These are phyloP conservation scores for Physeter macrocephalus DNA, from an alignment of 2,113 vertebrate species.

Conservation along the genomic window DNA sequence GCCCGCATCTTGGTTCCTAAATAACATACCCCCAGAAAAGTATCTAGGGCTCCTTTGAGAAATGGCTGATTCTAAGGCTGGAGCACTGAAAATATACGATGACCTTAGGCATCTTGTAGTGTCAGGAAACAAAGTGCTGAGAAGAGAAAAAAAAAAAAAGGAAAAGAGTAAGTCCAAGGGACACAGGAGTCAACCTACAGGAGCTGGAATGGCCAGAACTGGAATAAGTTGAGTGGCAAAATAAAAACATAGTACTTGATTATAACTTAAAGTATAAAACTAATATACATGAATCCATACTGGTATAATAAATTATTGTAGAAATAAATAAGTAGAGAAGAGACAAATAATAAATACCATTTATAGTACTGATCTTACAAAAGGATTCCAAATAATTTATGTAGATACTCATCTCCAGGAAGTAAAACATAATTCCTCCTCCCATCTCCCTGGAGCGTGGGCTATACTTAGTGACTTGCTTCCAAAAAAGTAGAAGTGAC, in stretches of 20 bases:
- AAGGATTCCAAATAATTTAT: slow-evolving; percentile 2
- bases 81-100: not conserved
- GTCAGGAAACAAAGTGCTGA: not conserved
- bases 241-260: not conserved
- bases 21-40: not conserved
- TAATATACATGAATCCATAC: not conserved
- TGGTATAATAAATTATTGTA: not conserved
- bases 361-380: not conserved
- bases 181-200: not conserved
- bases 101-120: not conserved
- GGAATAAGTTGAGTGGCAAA: not conserved
- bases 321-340: not conserved
- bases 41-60: not conserved
- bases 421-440: not conserved
- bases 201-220: not conserved
- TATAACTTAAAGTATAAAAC: not conserved
- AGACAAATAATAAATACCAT: not conserved
- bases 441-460: not conserved
- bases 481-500: not conserved
- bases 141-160: not conserved
- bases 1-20: not conserved
- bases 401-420: not conserved
- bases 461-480: not conserved
- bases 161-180: not conserved
- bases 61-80: not conserved